Evolutionary conservation across 1,140 invertebrate species (phyloP).

Genomic region (Popillia japonica): DNA sequence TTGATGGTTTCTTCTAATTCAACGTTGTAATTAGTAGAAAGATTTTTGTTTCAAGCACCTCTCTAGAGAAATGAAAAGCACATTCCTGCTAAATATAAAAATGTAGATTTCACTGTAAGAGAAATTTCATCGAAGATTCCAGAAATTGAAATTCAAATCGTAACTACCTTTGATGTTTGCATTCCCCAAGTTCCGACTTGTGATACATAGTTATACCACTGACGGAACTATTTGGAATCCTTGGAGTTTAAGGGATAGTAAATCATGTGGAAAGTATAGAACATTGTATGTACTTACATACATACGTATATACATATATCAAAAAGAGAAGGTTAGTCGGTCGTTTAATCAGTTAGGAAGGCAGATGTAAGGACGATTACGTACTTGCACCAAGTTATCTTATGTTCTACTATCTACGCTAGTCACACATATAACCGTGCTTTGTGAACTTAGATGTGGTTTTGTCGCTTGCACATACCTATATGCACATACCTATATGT

Average conservation of each 20-base stretch:
- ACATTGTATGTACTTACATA: not conserved
- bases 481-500: no score
- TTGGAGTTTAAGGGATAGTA: not conserved
- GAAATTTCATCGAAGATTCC: not conserved
- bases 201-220: not conserved
- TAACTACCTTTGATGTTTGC: not conserved
- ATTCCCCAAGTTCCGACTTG: not conserved
- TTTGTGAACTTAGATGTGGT: no score
- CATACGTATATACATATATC: not conserved
- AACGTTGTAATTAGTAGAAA: no score
- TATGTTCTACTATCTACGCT: not conserved
- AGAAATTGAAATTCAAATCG: constrained; percentile 9
- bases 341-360: not conserved
- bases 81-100: no score
- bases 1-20: no score
- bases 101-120: no score
- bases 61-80: no score
- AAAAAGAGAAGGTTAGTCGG: not conserved
- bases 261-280: not conserved
- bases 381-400: not conserved
- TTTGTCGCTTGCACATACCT: no score
- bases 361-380: not conserved
- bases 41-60: no score
- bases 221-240: constrained; percentile 6
- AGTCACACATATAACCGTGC: no score